These are phyloP conservation scores for Epinotia brunnichana DNA, from an alignment of 2,888 invertebrate genomes.

Conservation along the genomic window DNA sequence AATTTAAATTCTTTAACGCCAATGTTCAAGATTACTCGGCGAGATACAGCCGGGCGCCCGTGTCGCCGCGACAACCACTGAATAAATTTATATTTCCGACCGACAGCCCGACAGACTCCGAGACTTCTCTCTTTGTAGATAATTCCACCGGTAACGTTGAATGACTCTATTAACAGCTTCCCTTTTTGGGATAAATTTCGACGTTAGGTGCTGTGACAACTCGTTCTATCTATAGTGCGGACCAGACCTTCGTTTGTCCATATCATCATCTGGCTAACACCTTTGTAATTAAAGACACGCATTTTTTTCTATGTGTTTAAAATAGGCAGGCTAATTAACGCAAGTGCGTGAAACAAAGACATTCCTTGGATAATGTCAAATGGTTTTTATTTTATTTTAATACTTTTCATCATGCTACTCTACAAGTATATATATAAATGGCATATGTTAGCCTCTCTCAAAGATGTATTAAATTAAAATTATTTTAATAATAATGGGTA, in stretches of 20 bases:
- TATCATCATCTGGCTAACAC: neutral
- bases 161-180: constrained; percentile 84
- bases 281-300: neutral
- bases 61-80: constrained; percentile 79
- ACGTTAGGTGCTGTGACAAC: constrained; percentile 68
- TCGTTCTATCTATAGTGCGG: constrained; percentile 66
- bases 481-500: too few relatives aligned
- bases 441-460: too few relatives aligned
- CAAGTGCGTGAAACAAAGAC: neutral
- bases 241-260: constrained; percentile 43
- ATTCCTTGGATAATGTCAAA: neutral
- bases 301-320: neutral
- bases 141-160: constrained; percentile 83
- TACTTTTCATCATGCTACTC: neutral
- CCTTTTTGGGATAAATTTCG: constrained; percentile 83
- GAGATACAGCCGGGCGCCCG: constrained; percentile 82
- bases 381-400: neutral
- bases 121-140: constrained; percentile 82
- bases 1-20: constrained; percentile 85
- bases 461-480: too few relatives aligned
- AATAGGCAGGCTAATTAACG: neutral
- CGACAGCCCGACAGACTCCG: constrained; percentile 61
- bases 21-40: constrained; percentile 83
- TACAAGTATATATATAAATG: too few relatives aligned
- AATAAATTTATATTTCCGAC: constrained; percentile 84